phyloP scores from a whole-genome alignment of 2,888 invertebrate species.

The Ellobium chinense region DNA sequence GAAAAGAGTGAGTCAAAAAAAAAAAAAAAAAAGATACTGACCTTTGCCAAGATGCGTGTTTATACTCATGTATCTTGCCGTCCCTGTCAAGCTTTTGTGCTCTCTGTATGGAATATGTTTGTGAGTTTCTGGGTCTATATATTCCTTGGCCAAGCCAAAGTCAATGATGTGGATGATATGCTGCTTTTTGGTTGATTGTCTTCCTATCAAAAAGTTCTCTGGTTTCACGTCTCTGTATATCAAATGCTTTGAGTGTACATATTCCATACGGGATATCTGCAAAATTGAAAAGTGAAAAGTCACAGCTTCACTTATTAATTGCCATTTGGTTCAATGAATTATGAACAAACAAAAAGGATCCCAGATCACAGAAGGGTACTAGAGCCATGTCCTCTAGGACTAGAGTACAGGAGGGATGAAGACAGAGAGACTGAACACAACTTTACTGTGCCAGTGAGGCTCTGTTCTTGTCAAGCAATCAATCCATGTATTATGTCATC shows the following conservation, averaged over 20 bases:
- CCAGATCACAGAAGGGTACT: too few relatives aligned
- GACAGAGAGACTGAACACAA: background rate
- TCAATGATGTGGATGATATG: constrained; percentile 99
- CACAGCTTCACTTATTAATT: too few relatives aligned
- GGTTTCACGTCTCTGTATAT: constrained; percentile 99
- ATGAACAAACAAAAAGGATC: too few relatives aligned
- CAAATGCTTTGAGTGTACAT: constrained; percentile 98
- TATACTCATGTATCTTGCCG: constrained; percentile 99
- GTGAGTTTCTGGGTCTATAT: constrained; percentile 96
- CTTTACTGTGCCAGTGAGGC: background rate
- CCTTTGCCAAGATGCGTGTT: constrained; percentile 99
- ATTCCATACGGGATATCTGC: constrained; percentile 99
- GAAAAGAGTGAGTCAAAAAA: too few relatives aligned
- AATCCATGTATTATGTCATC: too few relatives aligned
- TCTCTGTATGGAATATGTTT: constrained; percentile 99
- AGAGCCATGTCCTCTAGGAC: too few relatives aligned
- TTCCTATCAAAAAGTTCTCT: constrained; percentile 99
- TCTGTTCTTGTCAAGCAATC: too few relatives aligned
- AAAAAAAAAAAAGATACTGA: too few relatives aligned
- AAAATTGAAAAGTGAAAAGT: constrained; percentile 71
- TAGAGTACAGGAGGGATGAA: too few relatives aligned
- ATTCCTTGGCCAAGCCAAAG: constrained; percentile 99
- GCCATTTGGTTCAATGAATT: too few relatives aligned
- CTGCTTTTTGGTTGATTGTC: constrained; percentile 97
- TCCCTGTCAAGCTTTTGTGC: constrained; percentile 99